phyloP scores from a whole-genome alignment of 2,888 invertebrate species.

The Chrysolina oricalcia region DNA sequence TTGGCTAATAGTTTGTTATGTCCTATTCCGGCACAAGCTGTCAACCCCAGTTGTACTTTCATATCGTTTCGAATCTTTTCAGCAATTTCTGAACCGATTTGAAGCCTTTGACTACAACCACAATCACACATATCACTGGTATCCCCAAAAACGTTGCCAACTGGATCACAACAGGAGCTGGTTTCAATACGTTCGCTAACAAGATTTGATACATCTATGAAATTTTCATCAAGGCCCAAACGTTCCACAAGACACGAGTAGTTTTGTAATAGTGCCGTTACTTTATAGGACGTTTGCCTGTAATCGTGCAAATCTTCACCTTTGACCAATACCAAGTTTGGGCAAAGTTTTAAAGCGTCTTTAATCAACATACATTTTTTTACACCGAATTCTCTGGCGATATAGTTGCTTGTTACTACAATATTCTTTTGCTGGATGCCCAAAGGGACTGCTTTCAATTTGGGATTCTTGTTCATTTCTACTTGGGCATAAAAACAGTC shows the following conservation, averaged over 20 bases:
- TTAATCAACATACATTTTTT: conserved; percentile 84
- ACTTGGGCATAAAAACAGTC: conserved; percentile 93
- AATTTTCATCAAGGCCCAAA: conserved; percentile 90
- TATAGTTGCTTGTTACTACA: conserved; percentile 89
- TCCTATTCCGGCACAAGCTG: conserved; percentile 87
- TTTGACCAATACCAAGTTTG: conserved; percentile 82
- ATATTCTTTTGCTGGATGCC: conserved; percentile 90
- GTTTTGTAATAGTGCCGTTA: conserved; percentile 81
- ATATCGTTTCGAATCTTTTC: conserved; percentile 83
- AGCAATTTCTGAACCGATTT: conserved; percentile 83
- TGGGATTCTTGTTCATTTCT: conserved; percentile 84
- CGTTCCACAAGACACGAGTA: conserved; percentile 86
- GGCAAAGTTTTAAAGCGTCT: conserved; percentile 85
- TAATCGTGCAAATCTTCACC: conserved; percentile 90
- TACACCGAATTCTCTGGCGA: conserved; percentile 84
- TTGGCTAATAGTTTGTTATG: conserved; percentile 90
- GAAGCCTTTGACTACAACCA: conserved; percentile 82
- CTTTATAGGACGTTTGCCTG: conserved; percentile 84
- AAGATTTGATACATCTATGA: conserved; percentile 83
- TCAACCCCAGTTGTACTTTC: conserved; percentile 80
- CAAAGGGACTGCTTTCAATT: conserved; percentile 79
- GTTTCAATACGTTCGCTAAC: conserved; percentile 74
- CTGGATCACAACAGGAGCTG: conserved; percentile 36
- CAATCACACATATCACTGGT: conserved; percentile 78
- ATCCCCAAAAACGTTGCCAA: conserved; percentile 77